Conservation (phyloP, 1,140 invertebrate genomes). For the Magallana gigas region DNA sequence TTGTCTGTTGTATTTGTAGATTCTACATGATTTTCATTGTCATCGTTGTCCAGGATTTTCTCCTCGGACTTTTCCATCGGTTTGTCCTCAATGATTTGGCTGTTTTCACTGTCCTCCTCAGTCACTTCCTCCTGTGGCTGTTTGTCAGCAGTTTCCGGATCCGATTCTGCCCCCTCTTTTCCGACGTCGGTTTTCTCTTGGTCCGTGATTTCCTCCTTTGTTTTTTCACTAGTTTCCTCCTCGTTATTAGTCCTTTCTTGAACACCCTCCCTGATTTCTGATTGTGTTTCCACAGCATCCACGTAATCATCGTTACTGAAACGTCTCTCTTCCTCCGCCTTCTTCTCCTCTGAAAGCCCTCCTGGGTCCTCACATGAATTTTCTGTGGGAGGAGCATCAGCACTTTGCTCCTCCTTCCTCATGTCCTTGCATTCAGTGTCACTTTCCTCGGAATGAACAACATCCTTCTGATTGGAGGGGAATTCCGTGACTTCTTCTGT, state of each 20-base stretch:
- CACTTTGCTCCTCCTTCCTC: conserved; percentile 19
- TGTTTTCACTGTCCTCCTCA: conserved; percentile 18
- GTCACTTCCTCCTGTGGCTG: neutral
- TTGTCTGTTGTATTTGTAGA: conserved; percentile 42
- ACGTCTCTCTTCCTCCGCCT: neutral
- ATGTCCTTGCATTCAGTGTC: conserved; percentile 24
- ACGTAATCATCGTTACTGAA: conserved; percentile 13
- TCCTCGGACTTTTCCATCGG: neutral
- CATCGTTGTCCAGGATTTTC: conserved; percentile 16
- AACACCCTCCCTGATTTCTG: conserved; percentile 19
- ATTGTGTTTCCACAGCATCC: conserved; percentile 26
- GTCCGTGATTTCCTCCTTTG: conserved; percentile 29
- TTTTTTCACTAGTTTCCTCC: neutral
- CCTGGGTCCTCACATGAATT: conserved; percentile 29
- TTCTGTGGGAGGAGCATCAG: neutral
- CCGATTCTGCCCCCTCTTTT: conserved; percentile 31
- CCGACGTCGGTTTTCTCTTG: conserved; percentile 22
- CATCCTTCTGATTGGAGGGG: neutral
- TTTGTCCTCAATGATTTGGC: conserved; percentile 33
- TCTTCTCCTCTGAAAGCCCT: neutral
- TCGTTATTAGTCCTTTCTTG: neutral
- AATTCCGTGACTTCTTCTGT: conserved; percentile 32
- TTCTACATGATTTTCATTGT: conserved; percentile 38
- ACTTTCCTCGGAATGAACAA: conserved; percentile 31
- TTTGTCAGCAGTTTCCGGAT: conserved; percentile 28